Percentiles rank a stretch among this genome's conserved stretches.
These are phyloP conservation scores for Apostichopus californicus DNA, from an alignment of 35 echinoderm and acorn worm genomes.

Conservation along the genomic window DNA sequence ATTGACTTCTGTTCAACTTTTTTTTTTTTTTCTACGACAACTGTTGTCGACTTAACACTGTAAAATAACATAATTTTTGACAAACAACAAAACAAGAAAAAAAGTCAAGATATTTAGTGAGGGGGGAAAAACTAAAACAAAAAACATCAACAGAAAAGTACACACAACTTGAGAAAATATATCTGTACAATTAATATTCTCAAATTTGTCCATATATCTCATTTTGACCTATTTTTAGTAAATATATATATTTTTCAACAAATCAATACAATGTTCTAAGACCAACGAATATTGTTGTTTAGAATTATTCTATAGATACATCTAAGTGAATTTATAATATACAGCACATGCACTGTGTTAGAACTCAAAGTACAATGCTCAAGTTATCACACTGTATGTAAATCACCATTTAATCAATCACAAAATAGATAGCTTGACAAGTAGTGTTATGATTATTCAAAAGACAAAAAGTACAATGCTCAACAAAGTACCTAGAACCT, in stretches of 20 bases:
- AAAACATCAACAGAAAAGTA: conserved; percentile 22
- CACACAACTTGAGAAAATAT: conserved; percentile 46
- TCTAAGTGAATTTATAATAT: conserved; percentile 40
- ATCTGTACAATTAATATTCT: conserved; percentile 49
- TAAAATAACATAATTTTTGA: background rate
- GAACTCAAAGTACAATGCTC: background rate
- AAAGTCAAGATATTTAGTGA: background rate
- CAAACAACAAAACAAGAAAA: too few relatives aligned
- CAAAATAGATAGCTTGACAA: background rate
- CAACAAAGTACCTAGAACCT: too few relatives aligned
- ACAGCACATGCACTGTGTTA: conserved; percentile 12
- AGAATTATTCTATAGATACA: conserved; percentile 18
- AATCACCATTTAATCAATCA: background rate
- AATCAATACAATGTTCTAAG: background rate
- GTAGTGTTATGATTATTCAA: too few relatives aligned
- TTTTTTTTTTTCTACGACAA: background rate
- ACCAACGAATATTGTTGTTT: background rate
- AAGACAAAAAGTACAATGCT: too few relatives aligned
- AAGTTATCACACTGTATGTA: too few relatives aligned
- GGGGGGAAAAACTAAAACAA: background rate
- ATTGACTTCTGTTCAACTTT: conserved; percentile 41
- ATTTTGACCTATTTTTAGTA: conserved; percentile 44
- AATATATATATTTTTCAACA: conserved; percentile 29
- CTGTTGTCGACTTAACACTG: conserved; percentile 10
- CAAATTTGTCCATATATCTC: conserved; percentile 45